These are phyloP conservation scores for Heteromyza rotundicornis DNA, from an alignment of 2,888 invertebrate genomes.

Conservation along the genomic window DNA sequence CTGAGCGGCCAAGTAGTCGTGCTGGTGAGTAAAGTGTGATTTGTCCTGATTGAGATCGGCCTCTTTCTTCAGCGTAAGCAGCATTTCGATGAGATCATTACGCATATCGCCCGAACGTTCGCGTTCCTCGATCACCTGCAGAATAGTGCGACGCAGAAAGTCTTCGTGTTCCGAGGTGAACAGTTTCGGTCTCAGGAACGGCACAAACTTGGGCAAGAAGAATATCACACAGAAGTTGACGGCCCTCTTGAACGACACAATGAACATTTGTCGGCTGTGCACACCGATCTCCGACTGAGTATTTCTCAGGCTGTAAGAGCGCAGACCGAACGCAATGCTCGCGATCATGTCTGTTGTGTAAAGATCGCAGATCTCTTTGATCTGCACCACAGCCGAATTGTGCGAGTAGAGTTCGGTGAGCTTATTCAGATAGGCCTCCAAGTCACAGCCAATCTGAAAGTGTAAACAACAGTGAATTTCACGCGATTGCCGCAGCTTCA, in stretches of 20 bases:
- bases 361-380: conserved; percentile 57
- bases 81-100: conserved; percentile 65
- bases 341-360: conserved; percentile 64
- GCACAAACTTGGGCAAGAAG: conserved; percentile 61
- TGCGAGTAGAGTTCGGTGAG: conserved; percentile 41
- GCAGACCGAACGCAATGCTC: conserved; percentile 63
- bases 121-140: conserved; percentile 61
- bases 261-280: conserved; percentile 59
- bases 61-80: conserved; percentile 62
- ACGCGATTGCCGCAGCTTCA: not conserved
- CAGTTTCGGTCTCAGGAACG: conserved; percentile 51
- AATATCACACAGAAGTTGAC: conserved; percentile 60
- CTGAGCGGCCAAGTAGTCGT: conserved; percentile 58
- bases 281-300: conserved; percentile 61
- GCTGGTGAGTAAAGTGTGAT: conserved; percentile 49
- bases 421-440: conserved; percentile 52
- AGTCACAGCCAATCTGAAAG: conserved; percentile 53
- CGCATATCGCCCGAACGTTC: conserved; percentile 58
- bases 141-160: conserved; percentile 62
- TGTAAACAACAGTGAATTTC: conserved; percentile 2
- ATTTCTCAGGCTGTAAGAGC: conserved; percentile 61
- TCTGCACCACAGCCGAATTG: conserved; percentile 42
- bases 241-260: conserved; percentile 48
- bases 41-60: conserved; percentile 48
- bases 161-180: conserved; percentile 46